Evolutionary conservation across 2,113 vertebrate genomes (phyloP), one percentile per base, ranked within the genome.

Genomic region (Hylia prasina): DNA sequence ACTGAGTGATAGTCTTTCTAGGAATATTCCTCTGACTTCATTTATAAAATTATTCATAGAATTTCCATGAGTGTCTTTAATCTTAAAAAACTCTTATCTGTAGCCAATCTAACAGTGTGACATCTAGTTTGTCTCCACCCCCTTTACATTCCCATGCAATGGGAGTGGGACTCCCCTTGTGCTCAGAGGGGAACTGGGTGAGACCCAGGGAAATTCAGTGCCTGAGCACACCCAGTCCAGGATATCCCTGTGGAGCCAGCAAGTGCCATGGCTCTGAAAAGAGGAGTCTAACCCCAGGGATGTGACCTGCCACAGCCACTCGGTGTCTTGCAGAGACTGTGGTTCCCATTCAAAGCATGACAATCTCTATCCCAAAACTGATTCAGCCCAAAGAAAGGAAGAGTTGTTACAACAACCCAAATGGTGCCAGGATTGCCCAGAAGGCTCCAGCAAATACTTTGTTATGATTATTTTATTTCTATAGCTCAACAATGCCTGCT

Each of bases 331-430:
- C 76, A 90, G 87, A 88, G 82, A 61, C 72, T 37, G 68, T 77
- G 82, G 71, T 53, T 94, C 76, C 82, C 72, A 42, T 78, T 92
- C 94, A 96, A 82, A 92, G 56, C 69, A 72, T 64, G 82, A 48
- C 69, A 79, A 48, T 78, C 65, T 78, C 90, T 45, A 51, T 44
- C 60, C 86, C 3, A 0, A 84, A 93, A 75, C n/a, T 1, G 0
- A 71, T 68, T 89, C 90, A 94, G 69, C 61, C 60, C 69, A 83
- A 92, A 86, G 68, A 96, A 94, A 85, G 70, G 57, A 39, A 20
- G 68, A 94, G 60, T 78, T 93, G 86, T 94, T 95, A 81, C 56
- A 94, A 88, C 68, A 50, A 93, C 35, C 27, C 47, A 57, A 39
- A 51, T 3, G 31, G 40, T 89, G 92, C 88, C 95, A 94, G 79